Base-by-base conservation (phyloP, 1,140 invertebrate genomes). In the Tetragonula clypearis region DNA sequence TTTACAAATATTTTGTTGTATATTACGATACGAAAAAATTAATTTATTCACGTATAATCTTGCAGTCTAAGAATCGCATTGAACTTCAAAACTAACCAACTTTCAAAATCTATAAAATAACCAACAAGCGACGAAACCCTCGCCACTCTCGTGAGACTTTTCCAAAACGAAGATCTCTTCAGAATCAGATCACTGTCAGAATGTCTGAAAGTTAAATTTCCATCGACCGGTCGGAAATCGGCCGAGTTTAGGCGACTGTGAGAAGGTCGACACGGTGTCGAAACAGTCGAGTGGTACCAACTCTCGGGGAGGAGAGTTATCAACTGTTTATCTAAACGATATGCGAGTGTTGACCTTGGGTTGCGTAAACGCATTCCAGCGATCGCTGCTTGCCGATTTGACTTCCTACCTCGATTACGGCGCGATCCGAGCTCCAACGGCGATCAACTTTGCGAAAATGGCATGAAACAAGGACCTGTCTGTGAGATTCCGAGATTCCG, bases 331-430 rank as follows among this genome's bases (percentile, higher is more conserved):
- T 90, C 86, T 90, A 91, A 90, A 90, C 74, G 89, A 87, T 90
- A 88, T 87, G 85, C 78, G 87, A 90, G 79, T 91, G 81, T 92
- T 90, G 90, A 92, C 88, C 90, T 87, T 90, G 87, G 81, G 82
- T 92, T 91, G 80, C 77, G 79, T 85, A 91, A 92, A 90, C 84
- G 77, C 79, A 62, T 60, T 81, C 55, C 19, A 15, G 58, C 68
- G 55, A 41, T 9, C 69, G 17, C 49, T 3, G 68, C 75, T 21
- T 26, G 53, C 15, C 35, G 80, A 84, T 89, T 86, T 5, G 30
- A 78, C 73, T 88, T 88, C 53, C 66, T 69, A 26, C 21, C 55
- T 66, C 60, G 76, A 86, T 88, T 69, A 55, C 12, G 17, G 72
- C 49, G 77, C n/a, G 17, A 66, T 11, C 62, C 35, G 30, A 30